Evolutionary conservation across 2,797 vertebrate species (phyloP).

Genomic region (Rhinella marina): DNA sequence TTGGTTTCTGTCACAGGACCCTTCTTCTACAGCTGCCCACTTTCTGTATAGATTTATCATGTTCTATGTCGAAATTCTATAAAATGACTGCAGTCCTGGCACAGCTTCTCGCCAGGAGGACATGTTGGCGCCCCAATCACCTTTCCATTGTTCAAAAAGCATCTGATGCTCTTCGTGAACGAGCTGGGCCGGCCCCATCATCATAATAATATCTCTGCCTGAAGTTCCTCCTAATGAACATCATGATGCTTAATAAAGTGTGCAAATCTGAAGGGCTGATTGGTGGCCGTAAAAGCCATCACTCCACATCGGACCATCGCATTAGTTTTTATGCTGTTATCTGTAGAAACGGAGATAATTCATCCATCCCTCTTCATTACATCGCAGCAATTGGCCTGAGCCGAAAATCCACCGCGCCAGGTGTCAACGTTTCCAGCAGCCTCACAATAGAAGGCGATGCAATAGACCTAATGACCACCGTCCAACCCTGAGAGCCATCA

Average conservation of each 20-base stretch:
- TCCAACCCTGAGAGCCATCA: background rate
- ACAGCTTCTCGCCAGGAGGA: background rate
- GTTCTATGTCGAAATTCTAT: background rate
- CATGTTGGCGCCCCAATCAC: slow-evolving; percentile 15
- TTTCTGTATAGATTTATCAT: background rate
- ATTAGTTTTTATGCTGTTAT: slow-evolving; percentile 53
- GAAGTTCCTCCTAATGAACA: slow-evolving; percentile 28
- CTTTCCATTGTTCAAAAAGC: slow-evolving; percentile 43
- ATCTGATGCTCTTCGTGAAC: slow-evolving; percentile 47
- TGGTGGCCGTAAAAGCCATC: slow-evolving; percentile 48
- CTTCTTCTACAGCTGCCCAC: background rate
- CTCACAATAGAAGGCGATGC: background rate
- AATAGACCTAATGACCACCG: background rate
- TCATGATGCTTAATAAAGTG: slow-evolving; percentile 56
- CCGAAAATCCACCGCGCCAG: slow-evolving; percentile 31
- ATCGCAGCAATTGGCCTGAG: slow-evolving; percentile 38
- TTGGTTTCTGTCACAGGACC: background rate
- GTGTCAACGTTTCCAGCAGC: background rate
- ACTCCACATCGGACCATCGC: slow-evolving; percentile 24
- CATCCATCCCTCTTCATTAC: slow-evolving; percentile 41
- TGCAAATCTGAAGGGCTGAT: slow-evolving; percentile 49
- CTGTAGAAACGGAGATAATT: slow-evolving; percentile 46
- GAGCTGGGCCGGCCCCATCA: slow-evolving; percentile 18
- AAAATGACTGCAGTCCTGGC: background rate
- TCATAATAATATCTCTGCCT: slow-evolving; percentile 23